These are phyloP conservation scores for Drosophila birchii DNA, from an alignment of 2,888 invertebrate genomes.

Conservation along the genomic window DNA sequence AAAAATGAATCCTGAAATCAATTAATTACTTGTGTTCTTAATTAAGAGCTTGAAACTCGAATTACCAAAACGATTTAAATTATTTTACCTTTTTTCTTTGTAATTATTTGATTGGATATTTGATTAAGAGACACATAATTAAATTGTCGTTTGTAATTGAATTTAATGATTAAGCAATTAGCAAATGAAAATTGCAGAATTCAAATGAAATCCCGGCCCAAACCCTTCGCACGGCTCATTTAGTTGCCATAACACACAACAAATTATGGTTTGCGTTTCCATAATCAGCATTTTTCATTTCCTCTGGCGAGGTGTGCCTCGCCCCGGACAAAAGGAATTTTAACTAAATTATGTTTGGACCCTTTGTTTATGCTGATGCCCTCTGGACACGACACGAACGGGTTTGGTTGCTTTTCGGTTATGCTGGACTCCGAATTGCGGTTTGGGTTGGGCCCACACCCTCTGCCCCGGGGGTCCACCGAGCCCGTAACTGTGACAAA, in stretches of 20 bases:
- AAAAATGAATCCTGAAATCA: slow-evolving; percentile 1
- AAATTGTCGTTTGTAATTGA: slow-evolving; percentile 36
- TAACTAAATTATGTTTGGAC: slow-evolving; percentile 64
- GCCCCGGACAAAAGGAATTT: slow-evolving; percentile 53
- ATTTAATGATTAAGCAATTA: slow-evolving; percentile 47
- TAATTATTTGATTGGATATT: slow-evolving; percentile 36
- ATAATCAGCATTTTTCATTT: slow-evolving; percentile 49
- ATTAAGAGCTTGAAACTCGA: slow-evolving; percentile 16
- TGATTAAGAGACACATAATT: slow-evolving; percentile 39
- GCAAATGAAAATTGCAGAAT: slow-evolving; percentile 41
- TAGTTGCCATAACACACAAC: slow-evolving; percentile 32
- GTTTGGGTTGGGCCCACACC: slow-evolving; percentile 9
- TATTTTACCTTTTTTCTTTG: slow-evolving; percentile 15
- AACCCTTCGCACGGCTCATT: slow-evolving; percentile 29
- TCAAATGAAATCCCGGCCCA: slow-evolving; percentile 20
- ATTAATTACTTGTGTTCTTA: slow-evolving; percentile 13
- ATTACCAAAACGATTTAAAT: slow-evolving; percentile 29
- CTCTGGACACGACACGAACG: slow-evolving; percentile 55
- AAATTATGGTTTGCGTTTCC: slow-evolving; percentile 42
- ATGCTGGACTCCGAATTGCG: slow-evolving; percentile 7
- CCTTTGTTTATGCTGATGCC: slow-evolving; percentile 61
- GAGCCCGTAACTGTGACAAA: slow-evolving; percentile 19
- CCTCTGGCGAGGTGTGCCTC: slow-evolving; percentile 57
- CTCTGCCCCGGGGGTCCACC: neutral
- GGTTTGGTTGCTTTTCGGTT: slow-evolving; percentile 25